Evolutionary conservation across 1,140 invertebrate genomes (phyloP).

Genomic region (Drosophila fuyamai): DNA sequence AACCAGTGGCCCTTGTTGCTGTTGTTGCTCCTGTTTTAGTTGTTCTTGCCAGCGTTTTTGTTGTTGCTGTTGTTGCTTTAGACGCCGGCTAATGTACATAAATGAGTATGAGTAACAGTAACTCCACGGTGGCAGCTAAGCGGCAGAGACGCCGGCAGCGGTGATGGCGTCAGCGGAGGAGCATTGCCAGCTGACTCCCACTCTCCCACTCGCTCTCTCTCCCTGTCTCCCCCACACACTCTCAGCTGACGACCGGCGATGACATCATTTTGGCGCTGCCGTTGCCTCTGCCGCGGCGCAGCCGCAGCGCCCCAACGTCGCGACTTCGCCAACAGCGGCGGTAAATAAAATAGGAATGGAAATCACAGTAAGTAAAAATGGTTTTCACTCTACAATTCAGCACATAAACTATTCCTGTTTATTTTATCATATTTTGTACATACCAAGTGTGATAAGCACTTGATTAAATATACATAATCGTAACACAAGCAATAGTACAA

Average conservation of each 20-base stretch:
- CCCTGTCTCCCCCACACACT: constrained; percentile 3
- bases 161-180: constrained; percentile 73
- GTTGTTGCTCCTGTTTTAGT: constrained; percentile 13
- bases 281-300: constrained; percentile 23
- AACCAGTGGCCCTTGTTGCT: constrained; percentile 2
- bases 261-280: constrained; percentile 50
- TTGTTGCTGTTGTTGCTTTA: neutral
- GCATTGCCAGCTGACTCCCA: constrained; percentile 54
- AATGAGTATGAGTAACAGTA: constrained; percentile 65
- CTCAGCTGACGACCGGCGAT: constrained; percentile 49
- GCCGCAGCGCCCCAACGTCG: constrained; percentile 12
- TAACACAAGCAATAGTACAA: too few relatives aligned
- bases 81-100: constrained; percentile 19
- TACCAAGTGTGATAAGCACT: too few relatives aligned
- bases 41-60: constrained; percentile 2
- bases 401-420: too few relatives aligned
- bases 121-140: constrained; percentile 25
- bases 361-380: neutral
- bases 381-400: too few relatives aligned
- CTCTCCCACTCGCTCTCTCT: constrained; percentile 6
- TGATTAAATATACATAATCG: too few relatives aligned
- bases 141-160: constrained; percentile 30
- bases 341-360: neutral
- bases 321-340: neutral
- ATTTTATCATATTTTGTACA: too few relatives aligned